Evolutionary conservation across 2,888 invertebrate species (phyloP), one percentile per base, ranked within the genome.

Genomic region (Dermolepida albohirtum): DNA sequence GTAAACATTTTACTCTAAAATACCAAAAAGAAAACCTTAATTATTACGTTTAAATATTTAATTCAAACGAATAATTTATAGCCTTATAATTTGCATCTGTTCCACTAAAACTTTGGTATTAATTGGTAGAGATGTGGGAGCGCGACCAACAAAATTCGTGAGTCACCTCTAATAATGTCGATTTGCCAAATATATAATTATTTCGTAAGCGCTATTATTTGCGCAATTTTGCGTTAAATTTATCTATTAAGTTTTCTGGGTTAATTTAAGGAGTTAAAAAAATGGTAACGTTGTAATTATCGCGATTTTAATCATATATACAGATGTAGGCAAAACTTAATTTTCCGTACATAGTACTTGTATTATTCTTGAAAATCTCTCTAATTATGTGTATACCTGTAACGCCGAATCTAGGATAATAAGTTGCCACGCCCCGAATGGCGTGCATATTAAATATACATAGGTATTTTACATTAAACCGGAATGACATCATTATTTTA

Each of bases 91-190:
- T 62, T 49, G 47, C 59, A 62, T 62, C 47, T 62, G 59, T 62
- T 62, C 34, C 47, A 39, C 47, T 8, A 14, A 40, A 54, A 62
- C 10, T 34, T 47, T 29, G 16, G 43, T 16, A 47, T 27, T 59
- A 59, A 59, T 34, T 59, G 44, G 47, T 29, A 11, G 22, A 47
- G 39, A 29, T 62, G 59, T 62, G 34, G 59, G 59, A 34, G 47
- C 43, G 34, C 16, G 11, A 14, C 47, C 34, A 49, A 62, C 47
- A 47, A 62, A 62, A 59, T 5, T 5, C 6, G 34, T 62, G 59
- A 62, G 59, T 62, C 59, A 62, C 59, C 59, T 62, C 59, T 62
- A 62, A 47, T 62, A 62, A 47, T 10, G 59, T 29, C 49, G 59
- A 47, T 47, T 62, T 47, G 59, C 59, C n/a, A 62, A 47, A 62